Percentiles rank a stretch among this genome's conserved stretches.
phyloP scores from a whole-genome alignment of 2,797 vertebrate species.

The Scleropages formosus region DNA sequence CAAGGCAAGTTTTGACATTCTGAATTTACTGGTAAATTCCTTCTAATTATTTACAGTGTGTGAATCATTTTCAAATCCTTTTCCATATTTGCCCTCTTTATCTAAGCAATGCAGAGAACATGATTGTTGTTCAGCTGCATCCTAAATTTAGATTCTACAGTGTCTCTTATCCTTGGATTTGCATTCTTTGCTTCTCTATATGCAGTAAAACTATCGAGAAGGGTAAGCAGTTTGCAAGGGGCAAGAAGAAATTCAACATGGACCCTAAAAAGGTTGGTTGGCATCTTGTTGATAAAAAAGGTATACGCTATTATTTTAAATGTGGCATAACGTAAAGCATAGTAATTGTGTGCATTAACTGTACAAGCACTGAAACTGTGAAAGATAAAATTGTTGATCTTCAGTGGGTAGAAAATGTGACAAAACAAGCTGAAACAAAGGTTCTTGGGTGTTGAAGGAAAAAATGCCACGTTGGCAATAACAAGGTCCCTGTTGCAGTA shows the following conservation, averaged over 20 bases:
- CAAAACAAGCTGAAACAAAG: not conserved
- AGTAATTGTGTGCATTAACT: not conserved
- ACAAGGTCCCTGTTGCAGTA: not conserved
- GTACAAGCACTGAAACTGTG: no score
- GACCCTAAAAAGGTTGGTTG: conserved; percentile 81
- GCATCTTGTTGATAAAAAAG: not conserved
- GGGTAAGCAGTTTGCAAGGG: conserved; percentile 71
- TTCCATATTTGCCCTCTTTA: no score
- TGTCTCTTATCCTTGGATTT: not conserved
- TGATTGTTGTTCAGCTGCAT: not conserved
- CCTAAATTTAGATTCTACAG: not conserved
- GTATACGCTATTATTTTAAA: not conserved
- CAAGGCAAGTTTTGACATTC: no score
- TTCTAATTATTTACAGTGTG: no score
- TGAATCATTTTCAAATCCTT: no score
- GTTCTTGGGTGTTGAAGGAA: not conserved
- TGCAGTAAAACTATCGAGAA: conserved; percentile 73
- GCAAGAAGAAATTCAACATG: conserved; percentile 93
- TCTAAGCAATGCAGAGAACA: no score
- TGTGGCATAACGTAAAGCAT: not conserved
- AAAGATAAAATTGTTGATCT: not conserved
- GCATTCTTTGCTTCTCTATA: conserved; percentile 23
- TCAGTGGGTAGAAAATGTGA: not conserved
- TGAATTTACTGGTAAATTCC: no score
- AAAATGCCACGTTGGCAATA: not conserved